Evolutionary conservation across 1,140 invertebrate genomes (phyloP).

Genomic region (Drosophila parabipectinata): DNA sequence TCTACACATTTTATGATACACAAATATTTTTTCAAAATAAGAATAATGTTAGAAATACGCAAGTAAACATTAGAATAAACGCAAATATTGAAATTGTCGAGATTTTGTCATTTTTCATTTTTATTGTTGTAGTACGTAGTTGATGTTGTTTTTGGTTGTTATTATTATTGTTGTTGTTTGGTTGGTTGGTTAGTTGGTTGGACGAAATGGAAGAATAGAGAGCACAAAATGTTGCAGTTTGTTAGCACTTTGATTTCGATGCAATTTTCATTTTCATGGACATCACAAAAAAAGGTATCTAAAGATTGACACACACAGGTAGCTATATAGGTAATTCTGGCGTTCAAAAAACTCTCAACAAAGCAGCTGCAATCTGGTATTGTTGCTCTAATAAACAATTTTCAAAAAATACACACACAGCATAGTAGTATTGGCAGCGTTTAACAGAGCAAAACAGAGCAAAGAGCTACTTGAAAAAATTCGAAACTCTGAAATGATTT

Average conservation of each 20-base stretch:
- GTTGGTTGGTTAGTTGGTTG: background rate
- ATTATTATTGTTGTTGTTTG: slow-evolving; percentile 59
- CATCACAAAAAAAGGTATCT: slow-evolving; percentile 54
- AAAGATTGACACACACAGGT: slow-evolving; percentile 47
- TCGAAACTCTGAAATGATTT: slow-evolving; percentile 34
- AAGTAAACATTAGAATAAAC: slow-evolving; percentile 33
- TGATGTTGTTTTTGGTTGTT: slow-evolving; percentile 34
- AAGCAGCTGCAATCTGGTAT: slow-evolving; percentile 49
- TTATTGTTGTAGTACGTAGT: slow-evolving; percentile 43
- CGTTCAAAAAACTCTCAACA: slow-evolving; percentile 61
- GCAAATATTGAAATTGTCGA: slow-evolving; percentile 56
- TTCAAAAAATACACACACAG: slow-evolving; percentile 40
- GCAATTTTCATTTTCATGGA: slow-evolving; percentile 34
- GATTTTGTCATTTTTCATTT: slow-evolving; percentile 55
- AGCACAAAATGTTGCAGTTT: slow-evolving; percentile 56
- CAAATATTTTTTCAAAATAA: slow-evolving; percentile 39
- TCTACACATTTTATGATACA: slow-evolving; percentile 36
- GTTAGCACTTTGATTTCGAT: slow-evolving; percentile 35
- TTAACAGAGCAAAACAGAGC: slow-evolving; percentile 43
- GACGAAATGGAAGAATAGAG: slow-evolving; percentile 37
- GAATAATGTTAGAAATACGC: slow-evolving; percentile 9
- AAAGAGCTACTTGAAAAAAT: slow-evolving; percentile 65
- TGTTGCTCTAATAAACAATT: slow-evolving; percentile 62
- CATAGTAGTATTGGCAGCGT: slow-evolving; percentile 33
- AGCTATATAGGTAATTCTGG: slow-evolving; percentile 28